Evolutionary conservation across 2,888 invertebrate genomes (phyloP).

Genomic region (Blera fallax): DNA sequence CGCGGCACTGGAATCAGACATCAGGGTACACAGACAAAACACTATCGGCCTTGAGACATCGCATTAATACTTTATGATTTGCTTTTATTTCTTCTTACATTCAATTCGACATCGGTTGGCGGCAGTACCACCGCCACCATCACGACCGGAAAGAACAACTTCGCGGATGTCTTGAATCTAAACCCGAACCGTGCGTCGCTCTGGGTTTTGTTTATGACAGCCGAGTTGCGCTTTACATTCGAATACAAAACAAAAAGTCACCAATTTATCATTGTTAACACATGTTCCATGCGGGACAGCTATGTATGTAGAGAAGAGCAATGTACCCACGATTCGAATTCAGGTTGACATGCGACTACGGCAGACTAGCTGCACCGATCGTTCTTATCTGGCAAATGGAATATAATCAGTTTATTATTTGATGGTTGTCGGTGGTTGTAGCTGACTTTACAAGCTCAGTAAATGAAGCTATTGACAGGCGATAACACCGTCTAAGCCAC

Average conservation of each 20-base stretch:
- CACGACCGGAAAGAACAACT: slow-evolving; percentile 63
- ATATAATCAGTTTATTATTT: slow-evolving; percentile 70
- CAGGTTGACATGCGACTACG: slow-evolving; percentile 16
- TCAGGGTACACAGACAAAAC: background rate
- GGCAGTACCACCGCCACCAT: background rate
- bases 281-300: slow-evolving; percentile 50
- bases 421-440: slow-evolving; percentile 17
- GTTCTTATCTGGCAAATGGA: slow-evolving; percentile 52
- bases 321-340: slow-evolving; percentile 44
- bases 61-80: slow-evolving; percentile 62
- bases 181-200: slow-evolving; percentile 34
- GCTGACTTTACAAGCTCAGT: slow-evolving; percentile 38
- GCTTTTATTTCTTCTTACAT: slow-evolving; percentile 50
- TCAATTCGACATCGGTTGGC: slow-evolving; percentile 14
- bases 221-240: slow-evolving; percentile 13
- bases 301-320: background rate
- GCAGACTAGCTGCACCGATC: background rate
- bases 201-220: slow-evolving; percentile 57
- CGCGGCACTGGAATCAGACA: slow-evolving; percentile 14
- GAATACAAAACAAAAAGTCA: slow-evolving; percentile 45
- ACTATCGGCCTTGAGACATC: slow-evolving; percentile 65
- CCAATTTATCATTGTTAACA: slow-evolving; percentile 61
- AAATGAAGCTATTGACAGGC: slow-evolving; percentile 22
- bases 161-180: slow-evolving; percentile 62
- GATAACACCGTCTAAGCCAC: background rate